Evolutionary conservation across 2,797 vertebrate genomes (phyloP), one percentile per base, ranked within the genome.

Genomic region (Sarcoramphus papa): DNA sequence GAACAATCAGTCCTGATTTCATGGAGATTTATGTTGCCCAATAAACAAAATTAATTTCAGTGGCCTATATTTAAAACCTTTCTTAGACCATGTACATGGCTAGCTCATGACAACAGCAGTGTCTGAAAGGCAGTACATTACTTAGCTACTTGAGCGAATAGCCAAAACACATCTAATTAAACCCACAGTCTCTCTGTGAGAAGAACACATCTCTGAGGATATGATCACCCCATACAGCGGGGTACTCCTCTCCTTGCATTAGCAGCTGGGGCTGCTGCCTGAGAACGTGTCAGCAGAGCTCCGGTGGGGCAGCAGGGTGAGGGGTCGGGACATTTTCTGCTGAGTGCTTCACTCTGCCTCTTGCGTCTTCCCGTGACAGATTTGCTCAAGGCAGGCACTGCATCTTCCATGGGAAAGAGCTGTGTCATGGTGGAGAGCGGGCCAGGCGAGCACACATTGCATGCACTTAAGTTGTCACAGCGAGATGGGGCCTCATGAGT

Each of bases 401-500:
- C 1, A 0, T 57, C 82, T 86, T 84, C 63, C 9, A 5, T 4
- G 35, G 47, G 37, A 78, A 94, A 94, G 19, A 75, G 65, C 62
- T 72, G 57, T 54, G 56, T 74, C 74, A 73, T 0, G 4, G 47
- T 57, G 23, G 11, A 88, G 35, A 57, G 41, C 2, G 0, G 37
- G 30, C 31, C 47, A 51, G 45, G 20, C 0, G 0, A 92, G 45
- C 10, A 30, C 37, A 10, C 3, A 9, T 14, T 69, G 24, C 19
- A 1, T 7, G 20, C 40, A 43, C 40, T 78, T 33, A 13, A 47
- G 17, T 37, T 73, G 43, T 82, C 84, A 82, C 40, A 41, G 43
- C 0, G 0, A 86, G 47, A 23, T 3, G 1, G 1, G 65, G 8
- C 24, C 64, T 73, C 0, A 0, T 35, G 63, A 70, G 62, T 0